Conservation (phyloP, 2,113 vertebrate species). For the Mirounga angustirostris region DNA sequence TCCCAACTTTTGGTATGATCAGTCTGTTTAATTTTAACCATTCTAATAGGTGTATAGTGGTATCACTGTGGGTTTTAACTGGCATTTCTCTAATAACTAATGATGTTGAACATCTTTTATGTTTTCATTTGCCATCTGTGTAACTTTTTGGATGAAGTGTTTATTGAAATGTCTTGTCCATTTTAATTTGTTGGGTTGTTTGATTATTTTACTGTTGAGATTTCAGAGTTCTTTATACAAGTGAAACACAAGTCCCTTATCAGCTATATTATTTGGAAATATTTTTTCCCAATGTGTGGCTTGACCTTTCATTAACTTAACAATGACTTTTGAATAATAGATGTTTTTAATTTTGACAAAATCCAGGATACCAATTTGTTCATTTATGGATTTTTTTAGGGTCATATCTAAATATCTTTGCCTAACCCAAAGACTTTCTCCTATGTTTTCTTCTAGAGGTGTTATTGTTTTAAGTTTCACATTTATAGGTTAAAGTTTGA, state of each 20-base stretch:
- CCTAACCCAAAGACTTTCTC: background rate
- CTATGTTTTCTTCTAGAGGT: background rate
- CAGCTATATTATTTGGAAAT: background rate
- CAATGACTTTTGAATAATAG: background rate
- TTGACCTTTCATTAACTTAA: background rate
- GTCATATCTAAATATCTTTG: background rate
- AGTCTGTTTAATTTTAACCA: background rate
- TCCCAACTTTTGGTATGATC: background rate
- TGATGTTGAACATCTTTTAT: background rate
- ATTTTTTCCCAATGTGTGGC: background rate
- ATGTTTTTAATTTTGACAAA: conserved; percentile 4
- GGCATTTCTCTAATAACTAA: background rate
- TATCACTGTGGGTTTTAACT: background rate
- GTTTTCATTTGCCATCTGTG: background rate
- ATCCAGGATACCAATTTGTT: background rate
- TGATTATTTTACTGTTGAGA: background rate
- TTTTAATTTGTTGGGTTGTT: background rate
- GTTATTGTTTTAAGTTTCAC: background rate
- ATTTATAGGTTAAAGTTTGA: background rate
- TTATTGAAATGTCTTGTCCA: background rate
- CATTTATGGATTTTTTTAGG: background rate
- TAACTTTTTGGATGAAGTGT: background rate
- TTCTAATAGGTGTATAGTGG: background rate
- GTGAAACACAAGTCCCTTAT: background rate
- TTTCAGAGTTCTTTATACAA: conserved; percentile 8